These are phyloP conservation scores for Synodontis membranacea DNA, from an alignment of 2,113 vertebrate genomes.

Conservation along the genomic window DNA sequence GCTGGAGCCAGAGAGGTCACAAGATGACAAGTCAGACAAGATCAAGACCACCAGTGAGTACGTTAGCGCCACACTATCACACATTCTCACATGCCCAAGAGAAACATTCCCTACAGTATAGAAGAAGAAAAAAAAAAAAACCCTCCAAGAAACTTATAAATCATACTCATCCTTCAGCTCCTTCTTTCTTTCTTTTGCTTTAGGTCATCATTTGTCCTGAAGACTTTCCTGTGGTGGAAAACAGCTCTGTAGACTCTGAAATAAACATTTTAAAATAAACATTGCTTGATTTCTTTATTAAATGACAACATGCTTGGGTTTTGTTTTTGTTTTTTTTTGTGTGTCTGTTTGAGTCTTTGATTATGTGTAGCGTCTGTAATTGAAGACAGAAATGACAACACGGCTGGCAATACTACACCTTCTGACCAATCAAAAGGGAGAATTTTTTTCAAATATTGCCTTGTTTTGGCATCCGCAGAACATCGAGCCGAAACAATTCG, in stretches of 20 bases:
- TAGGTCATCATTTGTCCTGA: not conserved
- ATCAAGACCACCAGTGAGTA: constrained; percentile 48
- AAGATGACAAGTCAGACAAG: constrained; percentile 50
- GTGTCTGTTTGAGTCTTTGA: not conserved
- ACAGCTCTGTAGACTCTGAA: not conserved
- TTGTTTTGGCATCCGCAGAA: not conserved
- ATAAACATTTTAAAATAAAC: not conserved
- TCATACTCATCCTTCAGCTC: not conserved
- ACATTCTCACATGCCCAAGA: constrained; percentile 15
- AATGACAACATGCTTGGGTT: not conserved
- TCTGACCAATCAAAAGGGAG: not conserved
- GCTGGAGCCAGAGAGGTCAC: constrained; percentile 43
- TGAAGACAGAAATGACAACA: not conserved
- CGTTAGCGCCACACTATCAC: constrained; percentile 30
- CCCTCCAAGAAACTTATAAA: not conserved
- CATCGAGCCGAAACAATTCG: constrained; percentile 21
- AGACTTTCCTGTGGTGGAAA: not conserved
- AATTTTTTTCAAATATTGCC: not conserved
- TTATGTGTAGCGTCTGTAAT: not conserved
- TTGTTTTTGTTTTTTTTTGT: not conserved
- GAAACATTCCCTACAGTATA: constrained; percentile 13
- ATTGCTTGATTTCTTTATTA: not conserved
- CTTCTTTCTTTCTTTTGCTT: not conserved
- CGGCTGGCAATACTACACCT: not conserved
- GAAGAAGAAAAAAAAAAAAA: too few relatives aligned